Evolutionary conservation across 2,113 vertebrate species (phyloP).

Genomic region (Misgurnus anguillicaudatus): DNA sequence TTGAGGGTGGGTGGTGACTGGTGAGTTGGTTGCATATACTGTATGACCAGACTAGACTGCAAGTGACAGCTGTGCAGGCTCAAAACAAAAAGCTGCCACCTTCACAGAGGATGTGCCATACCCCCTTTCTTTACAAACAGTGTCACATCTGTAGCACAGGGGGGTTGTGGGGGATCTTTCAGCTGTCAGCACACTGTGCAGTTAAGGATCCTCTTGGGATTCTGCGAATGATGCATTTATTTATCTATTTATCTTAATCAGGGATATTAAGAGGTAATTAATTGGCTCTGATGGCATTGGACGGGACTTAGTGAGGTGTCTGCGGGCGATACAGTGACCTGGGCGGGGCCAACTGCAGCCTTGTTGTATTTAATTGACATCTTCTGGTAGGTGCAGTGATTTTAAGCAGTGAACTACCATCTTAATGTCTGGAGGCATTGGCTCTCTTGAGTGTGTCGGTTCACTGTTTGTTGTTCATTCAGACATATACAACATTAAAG

Average conservation of each 20-base stretch:
- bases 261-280: conserved; percentile 71
- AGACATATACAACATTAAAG: no score
- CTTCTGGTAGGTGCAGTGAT: conserved; percentile 73
- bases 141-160: conserved; percentile 36
- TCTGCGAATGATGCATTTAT: conserved; percentile 48
- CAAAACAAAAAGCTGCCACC: conserved; percentile 71
- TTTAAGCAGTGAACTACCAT: conserved; percentile 72
- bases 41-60: conserved; percentile 62
- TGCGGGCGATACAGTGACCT: conserved; percentile 24
- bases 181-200: conserved; percentile 5
- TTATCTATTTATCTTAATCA: conserved; percentile 63
- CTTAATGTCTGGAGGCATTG: conserved; percentile 74
- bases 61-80: conserved; percentile 72
- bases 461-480: conserved; percentile 58
- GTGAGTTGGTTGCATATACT: conserved; percentile 59
- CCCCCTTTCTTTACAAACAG: conserved; percentile 28
- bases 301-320: conserved; percentile 33
- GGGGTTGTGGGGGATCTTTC: not conserved
- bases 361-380: conserved; percentile 74
- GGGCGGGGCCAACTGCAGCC: conserved; percentile 41
- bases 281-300: conserved; percentile 72
- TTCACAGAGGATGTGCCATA: conserved; percentile 57
- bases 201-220: conserved; percentile 1
- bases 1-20: conserved; percentile 31
- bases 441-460: conserved; percentile 67